Conservation (phyloP, 2,888 invertebrate species). For the Shargacucullia verbasci region DNA sequence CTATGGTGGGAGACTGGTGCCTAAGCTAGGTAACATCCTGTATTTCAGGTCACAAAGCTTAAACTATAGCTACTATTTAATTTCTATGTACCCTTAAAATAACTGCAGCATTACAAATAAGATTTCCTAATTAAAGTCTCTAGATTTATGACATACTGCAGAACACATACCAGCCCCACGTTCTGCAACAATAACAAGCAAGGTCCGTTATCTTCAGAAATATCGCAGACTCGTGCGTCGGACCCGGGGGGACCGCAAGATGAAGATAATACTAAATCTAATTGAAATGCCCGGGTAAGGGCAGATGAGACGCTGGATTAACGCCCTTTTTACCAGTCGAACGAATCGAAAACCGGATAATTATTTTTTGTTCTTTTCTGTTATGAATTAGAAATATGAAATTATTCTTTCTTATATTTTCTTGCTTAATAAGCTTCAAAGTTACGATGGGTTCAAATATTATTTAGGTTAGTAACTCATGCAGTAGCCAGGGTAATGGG, state of each 20-base stretch:
- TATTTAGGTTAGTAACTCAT: too few relatives aligned
- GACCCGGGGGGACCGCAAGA: constrained; percentile 56
- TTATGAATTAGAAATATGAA: neutral
- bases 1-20: too few relatives aligned
- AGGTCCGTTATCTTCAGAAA: constrained; percentile 64
- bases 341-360: constrained; percentile 26
- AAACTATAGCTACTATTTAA: neutral
- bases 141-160: constrained; percentile 42
- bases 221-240: constrained; percentile 67
- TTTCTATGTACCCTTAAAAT: neutral
- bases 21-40: too few relatives aligned
- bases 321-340: constrained; percentile 45
- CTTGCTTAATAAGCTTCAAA: too few relatives aligned
- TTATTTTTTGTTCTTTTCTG: constrained; percentile 3
- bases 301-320: constrained; percentile 49
- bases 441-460: too few relatives aligned
- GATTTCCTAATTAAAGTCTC: constrained; percentile 25
- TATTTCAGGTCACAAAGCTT: too few relatives aligned
- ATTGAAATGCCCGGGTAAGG: constrained; percentile 68
- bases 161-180: constrained; percentile 41
- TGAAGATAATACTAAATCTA: constrained; percentile 70
- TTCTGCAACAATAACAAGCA: constrained; percentile 42
- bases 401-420: too few relatives aligned
- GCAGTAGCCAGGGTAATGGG: too few relatives aligned
- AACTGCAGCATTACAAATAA: neutral